Percentiles rank a stretch among this genome's conserved stretches.
Conservation (phyloP, 2,888 invertebrate genomes). For the Catocala nupta region DNA sequence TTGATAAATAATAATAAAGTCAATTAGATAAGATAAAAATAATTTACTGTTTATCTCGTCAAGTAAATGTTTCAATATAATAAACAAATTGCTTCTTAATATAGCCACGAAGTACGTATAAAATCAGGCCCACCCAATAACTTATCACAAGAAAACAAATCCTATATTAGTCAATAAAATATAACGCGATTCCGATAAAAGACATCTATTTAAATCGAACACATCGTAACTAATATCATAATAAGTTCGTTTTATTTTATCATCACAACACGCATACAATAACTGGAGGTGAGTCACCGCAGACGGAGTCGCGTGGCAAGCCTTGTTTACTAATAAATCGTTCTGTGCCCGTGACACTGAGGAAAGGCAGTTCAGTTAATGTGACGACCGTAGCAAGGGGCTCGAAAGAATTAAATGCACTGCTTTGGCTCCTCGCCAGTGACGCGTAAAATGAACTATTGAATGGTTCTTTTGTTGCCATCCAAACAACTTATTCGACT, state of each 20-base stretch:
- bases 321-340: conserved; percentile 56
- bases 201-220: background rate
- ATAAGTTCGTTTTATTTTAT: conserved; percentile 9
- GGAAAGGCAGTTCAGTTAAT: conserved; percentile 57
- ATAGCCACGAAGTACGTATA: too few species aligned
- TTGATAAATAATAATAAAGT: too few species aligned
- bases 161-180: background rate
- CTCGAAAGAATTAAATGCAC: conserved; percentile 61
- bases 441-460: conserved; percentile 73
- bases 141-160: background rate
- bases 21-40: too few species aligned
- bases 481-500: conserved; percentile 50
- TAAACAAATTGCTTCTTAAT: too few species aligned
- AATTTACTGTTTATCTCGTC: too few species aligned
- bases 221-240: background rate
- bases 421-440: conserved; percentile 64
- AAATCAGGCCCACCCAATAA: too few species aligned
- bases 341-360: conserved; percentile 66
- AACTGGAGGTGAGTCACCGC: conserved; percentile 38
- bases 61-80: too few species aligned
- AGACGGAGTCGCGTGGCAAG: conserved; percentile 42
- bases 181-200: background rate
- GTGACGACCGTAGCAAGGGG: conserved; percentile 30
- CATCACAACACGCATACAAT: conserved; percentile 19
- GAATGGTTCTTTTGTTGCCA: conserved; percentile 68